Percentiles rank a stretch among this genome's conserved stretches.
phyloP scores from a whole-genome alignment of 2,888 invertebrate genomes.

The Erebia ligea region DNA sequence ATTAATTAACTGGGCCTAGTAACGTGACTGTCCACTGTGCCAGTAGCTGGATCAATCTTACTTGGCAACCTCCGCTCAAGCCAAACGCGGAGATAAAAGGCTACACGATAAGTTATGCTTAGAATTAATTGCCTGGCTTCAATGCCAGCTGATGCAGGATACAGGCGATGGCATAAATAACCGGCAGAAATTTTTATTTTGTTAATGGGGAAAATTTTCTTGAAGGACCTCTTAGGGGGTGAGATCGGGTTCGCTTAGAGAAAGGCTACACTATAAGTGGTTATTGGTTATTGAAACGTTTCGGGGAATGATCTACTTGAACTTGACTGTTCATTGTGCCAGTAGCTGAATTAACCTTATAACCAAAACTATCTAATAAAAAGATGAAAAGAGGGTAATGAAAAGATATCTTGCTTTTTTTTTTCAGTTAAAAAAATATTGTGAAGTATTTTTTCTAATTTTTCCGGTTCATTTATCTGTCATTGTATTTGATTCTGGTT shows the following conservation, averaged over 20 bases:
- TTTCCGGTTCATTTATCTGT: background rate
- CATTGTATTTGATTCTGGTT: too few species aligned
- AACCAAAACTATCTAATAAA: too few species aligned
- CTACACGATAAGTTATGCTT: conserved; percentile 30
- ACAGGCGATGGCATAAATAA: background rate
- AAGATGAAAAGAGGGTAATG: too few species aligned
- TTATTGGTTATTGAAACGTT: too few species aligned
- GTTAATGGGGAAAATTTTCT: too few species aligned
- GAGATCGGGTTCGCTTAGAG: too few species aligned
- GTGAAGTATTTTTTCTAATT: background rate
- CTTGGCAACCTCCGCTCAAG: conserved; percentile 88
- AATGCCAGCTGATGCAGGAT: too few species aligned
- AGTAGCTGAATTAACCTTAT: background rate
- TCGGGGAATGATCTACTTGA: background rate
- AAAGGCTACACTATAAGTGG: too few species aligned
- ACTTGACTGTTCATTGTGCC: background rate
- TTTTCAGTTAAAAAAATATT: too few species aligned
- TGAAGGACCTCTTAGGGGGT: too few species aligned
- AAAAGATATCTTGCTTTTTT: too few species aligned
- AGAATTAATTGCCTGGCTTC: background rate
- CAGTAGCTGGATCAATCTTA: conserved; percentile 81
- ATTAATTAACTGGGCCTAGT: conserved; percentile 75
- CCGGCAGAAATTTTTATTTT: background rate
- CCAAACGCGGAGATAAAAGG: conserved; percentile 90
- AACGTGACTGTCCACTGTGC: conserved; percentile 87